phyloP scores from a whole-genome alignment of 2,888 invertebrate species.

The Cosmopolites sordidus region DNA sequence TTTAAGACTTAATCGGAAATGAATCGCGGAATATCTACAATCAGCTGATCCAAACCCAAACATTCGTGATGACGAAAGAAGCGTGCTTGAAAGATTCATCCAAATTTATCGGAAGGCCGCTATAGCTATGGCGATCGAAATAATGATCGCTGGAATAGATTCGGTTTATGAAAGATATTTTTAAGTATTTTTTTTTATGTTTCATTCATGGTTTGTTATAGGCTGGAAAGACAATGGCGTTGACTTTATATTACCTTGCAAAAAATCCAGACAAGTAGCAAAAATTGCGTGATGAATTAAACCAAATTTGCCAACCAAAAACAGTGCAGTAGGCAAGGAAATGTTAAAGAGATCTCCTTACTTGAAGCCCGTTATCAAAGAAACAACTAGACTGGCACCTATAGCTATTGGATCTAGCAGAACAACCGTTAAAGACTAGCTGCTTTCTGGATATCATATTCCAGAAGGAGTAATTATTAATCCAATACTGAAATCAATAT shows the following conservation, averaged over 20 bases:
- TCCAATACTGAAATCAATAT: no score
- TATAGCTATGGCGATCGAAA: slow-evolving; percentile 63
- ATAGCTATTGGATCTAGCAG: slow-evolving; percentile 34
- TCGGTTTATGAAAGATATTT: slow-evolving; percentile 52
- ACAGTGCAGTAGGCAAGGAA: slow-evolving; percentile 43
- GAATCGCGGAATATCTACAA: slow-evolving; percentile 35
- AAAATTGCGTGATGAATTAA: slow-evolving; percentile 46
- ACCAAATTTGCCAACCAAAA: slow-evolving; percentile 35
- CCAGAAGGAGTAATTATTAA: slow-evolving; percentile 42
- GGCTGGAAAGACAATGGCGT: slow-evolving; percentile 50
- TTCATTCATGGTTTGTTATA: neutral
- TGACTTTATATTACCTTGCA: slow-evolving; percentile 48
- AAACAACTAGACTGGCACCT: slow-evolving; percentile 51
- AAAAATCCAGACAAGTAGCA: slow-evolving; percentile 47
- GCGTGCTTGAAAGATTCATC: slow-evolving; percentile 63
- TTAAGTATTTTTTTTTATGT: no score
- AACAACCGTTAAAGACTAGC: slow-evolving; percentile 38
- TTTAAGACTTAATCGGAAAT: slow-evolving; percentile 37
- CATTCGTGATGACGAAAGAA: slow-evolving; percentile 50
- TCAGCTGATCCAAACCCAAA: slow-evolving; percentile 28
- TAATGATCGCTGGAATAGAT: slow-evolving; percentile 67
- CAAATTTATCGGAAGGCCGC: slow-evolving; percentile 60
- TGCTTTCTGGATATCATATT: slow-evolving; percentile 43
- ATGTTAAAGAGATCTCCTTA: slow-evolving; percentile 48
- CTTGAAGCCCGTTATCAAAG: slow-evolving; percentile 62